Conservation (phyloP, 2,888 invertebrate genomes). For the Dasysyrphus albostriatus region DNA sequence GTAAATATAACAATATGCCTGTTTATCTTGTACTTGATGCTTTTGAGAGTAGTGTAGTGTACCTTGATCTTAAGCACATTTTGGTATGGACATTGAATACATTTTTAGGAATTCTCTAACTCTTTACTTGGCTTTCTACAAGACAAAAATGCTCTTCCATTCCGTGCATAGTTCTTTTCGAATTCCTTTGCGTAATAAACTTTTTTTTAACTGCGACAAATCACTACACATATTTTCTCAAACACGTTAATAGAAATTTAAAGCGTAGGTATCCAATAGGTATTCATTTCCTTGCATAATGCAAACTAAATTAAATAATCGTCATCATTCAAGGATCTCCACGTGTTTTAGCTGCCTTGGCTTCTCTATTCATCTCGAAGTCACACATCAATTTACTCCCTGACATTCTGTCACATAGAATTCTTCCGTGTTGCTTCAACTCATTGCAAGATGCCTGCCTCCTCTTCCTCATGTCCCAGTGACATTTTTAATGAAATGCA, state of each 20-base stretch:
- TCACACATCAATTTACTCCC: conserved; percentile 51
- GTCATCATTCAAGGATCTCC: conserved; percentile 30
- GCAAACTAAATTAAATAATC: conserved; percentile 27
- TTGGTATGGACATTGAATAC: too few species aligned
- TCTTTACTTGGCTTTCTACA: too few species aligned
- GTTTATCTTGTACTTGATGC: too few species aligned
- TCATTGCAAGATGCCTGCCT: conserved; percentile 15
- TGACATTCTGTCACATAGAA: conserved; percentile 58
- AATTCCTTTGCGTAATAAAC: neutral
- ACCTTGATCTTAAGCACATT: too few species aligned
- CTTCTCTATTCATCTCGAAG: neutral
- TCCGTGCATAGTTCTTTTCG: too few species aligned
- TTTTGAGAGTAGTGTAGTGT: too few species aligned
- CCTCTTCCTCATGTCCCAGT: conserved; percentile 26
- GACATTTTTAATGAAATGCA: conserved; percentile 76
- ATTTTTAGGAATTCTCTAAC: too few species aligned
- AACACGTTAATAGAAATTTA: too few species aligned
- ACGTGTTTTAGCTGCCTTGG: neutral
- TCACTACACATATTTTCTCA: too few species aligned
- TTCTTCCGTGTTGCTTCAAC: conserved; percentile 51
- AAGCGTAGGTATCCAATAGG: too few species aligned
- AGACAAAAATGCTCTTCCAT: too few species aligned
- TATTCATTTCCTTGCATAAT: neutral
- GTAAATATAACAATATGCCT: too few species aligned
- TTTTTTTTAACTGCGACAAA: neutral